These are phyloP conservation scores for Eueremaeus valkanovi DNA, from an alignment of 2,888 invertebrate genomes.

Conservation along the genomic window DNA sequence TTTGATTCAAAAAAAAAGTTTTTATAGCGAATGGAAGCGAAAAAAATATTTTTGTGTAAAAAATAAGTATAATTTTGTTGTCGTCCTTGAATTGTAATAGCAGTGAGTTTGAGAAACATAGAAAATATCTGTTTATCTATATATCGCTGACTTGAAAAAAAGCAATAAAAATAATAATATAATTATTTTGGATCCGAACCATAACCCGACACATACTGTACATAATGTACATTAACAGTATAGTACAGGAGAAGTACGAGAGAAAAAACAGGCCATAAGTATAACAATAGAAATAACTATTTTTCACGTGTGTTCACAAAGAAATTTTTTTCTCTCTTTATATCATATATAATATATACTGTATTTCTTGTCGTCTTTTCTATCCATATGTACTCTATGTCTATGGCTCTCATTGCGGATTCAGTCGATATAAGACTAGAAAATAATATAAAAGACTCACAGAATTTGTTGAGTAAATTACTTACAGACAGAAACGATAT, in stretches of 20 bases:
- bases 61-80: no score
- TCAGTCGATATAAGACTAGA: background rate
- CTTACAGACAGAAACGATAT: no score
- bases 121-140: background rate
- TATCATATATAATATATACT: no score
- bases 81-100: background rate
- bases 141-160: background rate
- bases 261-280: background rate
- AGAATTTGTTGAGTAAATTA: slow-evolving; percentile 21
- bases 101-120: no score
- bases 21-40: no score
- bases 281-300: background rate
- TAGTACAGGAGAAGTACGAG: background rate
- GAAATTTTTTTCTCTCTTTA: background rate
- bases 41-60: background rate
- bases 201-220: background rate
- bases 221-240: background rate
- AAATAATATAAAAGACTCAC: background rate
- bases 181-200: background rate
- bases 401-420: background rate
- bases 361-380: no score
- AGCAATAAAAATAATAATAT: slow-evolving; percentile 11
- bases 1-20: no score
- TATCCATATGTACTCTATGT: background rate
- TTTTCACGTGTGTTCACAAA: background rate